Evolutionary conservation across 1,140 invertebrate species (phyloP).

Genomic region (Chlorops oryzae): DNA sequence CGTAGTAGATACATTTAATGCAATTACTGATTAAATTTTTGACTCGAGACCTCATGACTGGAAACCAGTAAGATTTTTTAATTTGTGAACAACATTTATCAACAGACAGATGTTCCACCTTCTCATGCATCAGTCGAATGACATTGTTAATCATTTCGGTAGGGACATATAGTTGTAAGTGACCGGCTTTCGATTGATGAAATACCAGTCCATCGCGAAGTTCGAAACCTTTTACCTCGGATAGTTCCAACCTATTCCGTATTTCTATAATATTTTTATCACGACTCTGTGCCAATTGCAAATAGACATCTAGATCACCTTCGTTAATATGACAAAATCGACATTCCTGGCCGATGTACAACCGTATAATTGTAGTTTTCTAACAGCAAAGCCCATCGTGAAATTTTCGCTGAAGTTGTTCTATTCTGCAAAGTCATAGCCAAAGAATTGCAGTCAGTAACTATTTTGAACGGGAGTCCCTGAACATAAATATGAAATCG

Average conservation of each 20-base stretch:
- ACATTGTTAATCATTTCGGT: conserved; percentile 28
- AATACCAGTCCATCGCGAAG: conserved; percentile 10
- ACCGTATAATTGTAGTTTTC: background rate
- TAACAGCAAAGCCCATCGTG: conserved; percentile 18
- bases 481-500: conserved; percentile 35
- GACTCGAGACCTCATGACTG: too few relatives aligned
- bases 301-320: conserved; percentile 6
- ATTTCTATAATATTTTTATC: background rate
- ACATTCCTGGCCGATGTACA: background rate
- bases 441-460: conserved; percentile 28
- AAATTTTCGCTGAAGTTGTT: conserved; percentile 22
- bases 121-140: too few relatives aligned
- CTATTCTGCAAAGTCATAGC: conserved; percentile 24
- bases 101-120: too few relatives aligned
- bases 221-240: background rate
- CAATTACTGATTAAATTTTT: background rate
- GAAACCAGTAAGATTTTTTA: too few relatives aligned
- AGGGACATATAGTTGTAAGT: conserved; percentile 3
- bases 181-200: background rate
- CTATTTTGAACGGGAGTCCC: conserved; percentile 40
- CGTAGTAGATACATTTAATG: conserved; percentile 1
- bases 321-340: conserved; percentile 14
- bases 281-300: conserved; percentile 5
- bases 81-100: too few relatives aligned
- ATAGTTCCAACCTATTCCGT: background rate